A percentile compares a stretch with the other conserved stretches of the same genome.
Conservation (phyloP, 1,140 invertebrate genomes). For the Bemisia tabaci region DNA sequence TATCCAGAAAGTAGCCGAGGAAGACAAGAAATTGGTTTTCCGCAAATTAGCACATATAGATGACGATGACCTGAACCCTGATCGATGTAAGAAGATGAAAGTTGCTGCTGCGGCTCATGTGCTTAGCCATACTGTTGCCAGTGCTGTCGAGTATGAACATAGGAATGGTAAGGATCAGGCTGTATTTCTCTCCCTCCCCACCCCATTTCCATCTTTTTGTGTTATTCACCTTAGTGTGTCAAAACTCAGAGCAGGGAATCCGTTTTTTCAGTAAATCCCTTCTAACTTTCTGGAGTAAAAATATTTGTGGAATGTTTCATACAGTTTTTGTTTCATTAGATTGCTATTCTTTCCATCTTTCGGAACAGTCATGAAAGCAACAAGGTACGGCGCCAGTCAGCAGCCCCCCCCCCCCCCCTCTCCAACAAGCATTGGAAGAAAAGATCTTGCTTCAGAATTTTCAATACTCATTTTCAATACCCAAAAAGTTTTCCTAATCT, state of each 20-base stretch:
- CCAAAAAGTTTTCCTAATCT: no score
- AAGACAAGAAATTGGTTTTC: background rate
- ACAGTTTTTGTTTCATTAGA: background rate
- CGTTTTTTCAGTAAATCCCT: background rate
- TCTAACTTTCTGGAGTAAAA: background rate
- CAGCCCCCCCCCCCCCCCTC: no score
- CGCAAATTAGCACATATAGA: background rate
- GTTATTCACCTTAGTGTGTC: no score
- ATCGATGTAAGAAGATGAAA: background rate
- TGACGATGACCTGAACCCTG: background rate
- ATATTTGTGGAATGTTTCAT: background rate
- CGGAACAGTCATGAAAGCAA: no score
- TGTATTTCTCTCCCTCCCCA: no score
- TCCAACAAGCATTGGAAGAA: no score
- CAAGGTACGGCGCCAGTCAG: no score
- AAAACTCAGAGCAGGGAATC: no score
- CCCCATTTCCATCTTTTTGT: background rate
- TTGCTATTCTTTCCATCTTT: background rate
- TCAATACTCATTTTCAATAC: no score
- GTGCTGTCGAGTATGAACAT: background rate
- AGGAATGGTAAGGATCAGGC: background rate
- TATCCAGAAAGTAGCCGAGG: background rate
- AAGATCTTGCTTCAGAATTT: no score
- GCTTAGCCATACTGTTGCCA: background rate
- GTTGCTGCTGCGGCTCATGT: background rate